Percentiles rank a stretch among this genome's conserved stretches.
Evolutionary conservation across 53 echinoderm and acorn worm genomes (phyloP).

Genomic region (Mesocentrotus franciscanus): DNA sequence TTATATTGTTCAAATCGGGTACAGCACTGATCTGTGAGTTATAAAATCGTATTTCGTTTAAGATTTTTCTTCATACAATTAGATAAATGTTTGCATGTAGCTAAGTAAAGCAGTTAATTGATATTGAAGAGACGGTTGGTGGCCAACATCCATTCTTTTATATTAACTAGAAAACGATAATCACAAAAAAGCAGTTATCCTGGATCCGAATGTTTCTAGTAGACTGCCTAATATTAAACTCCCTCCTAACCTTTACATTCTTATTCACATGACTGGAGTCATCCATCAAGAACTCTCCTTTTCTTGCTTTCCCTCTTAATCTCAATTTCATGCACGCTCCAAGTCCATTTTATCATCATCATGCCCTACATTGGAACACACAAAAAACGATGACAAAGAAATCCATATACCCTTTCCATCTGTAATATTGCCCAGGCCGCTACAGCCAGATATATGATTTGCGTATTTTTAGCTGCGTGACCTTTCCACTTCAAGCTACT

Average conservation of each 20-base stretch:
- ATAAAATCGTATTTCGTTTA: no score
- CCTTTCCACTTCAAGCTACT: slow-evolving; percentile 17
- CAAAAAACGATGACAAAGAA: slow-evolving; percentile 40
- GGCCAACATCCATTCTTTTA: neutral
- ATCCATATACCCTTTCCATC: slow-evolving; percentile 30
- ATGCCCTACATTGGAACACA: slow-evolving; percentile 33
- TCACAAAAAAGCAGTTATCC: neutral
- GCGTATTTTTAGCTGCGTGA: slow-evolving; percentile 56
- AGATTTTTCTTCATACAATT: no score
- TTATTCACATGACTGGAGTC: slow-evolving; percentile 16
- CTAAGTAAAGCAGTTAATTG: neutral
- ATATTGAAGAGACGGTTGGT: neutral
- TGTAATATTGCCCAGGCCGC: slow-evolving; percentile 43
- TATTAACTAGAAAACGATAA: neutral
- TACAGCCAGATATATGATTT: slow-evolving; percentile 40
- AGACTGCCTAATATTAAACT: neutral
- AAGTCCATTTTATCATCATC: slow-evolving; percentile 49
- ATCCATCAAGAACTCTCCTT: slow-evolving; percentile 33
- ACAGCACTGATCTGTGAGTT: no score
- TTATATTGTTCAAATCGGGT: no score
- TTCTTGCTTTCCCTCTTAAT: slow-evolving; percentile 42
- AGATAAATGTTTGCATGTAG: no score
- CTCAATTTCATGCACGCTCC: slow-evolving; percentile 30
- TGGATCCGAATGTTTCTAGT: neutral
- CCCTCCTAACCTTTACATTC: slow-evolving; percentile 11